Evolutionary conservation across 2,797 vertebrate species (phyloP), one percentile per base, ranked within the genome.

Genomic region (Myotis findleyi): DNA sequence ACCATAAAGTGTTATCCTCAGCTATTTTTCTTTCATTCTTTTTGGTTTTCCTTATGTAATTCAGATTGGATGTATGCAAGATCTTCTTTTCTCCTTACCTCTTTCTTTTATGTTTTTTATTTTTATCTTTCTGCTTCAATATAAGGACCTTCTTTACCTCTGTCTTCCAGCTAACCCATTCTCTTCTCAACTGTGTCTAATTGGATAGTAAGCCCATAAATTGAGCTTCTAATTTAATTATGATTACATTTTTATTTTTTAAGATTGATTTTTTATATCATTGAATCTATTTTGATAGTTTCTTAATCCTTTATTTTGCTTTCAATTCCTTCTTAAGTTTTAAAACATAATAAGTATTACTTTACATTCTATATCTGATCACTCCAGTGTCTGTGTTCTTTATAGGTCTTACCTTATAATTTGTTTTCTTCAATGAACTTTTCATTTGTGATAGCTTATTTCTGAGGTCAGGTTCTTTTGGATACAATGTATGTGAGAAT

Each of bases 181-280:
- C 77, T 96, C 76, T 94, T 95, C 90, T 90, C 51, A 71, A 9
- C 47, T 91, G 2, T 83, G 44, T 75, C 77, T 85, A 93, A 90
- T 79, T 59, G 7, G 5, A 33, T 73, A 6, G 49, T 72, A 91
- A 92, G 53, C 6, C 4, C 17, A 38, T 53, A 82, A 57, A 79
- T 47, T 11, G 71, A 84, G 16, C 76, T 69, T 89, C 53, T 81
- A 64, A 80, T 82, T 83, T 89, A 77, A 64, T 91, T 79, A 25
- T 91, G 38, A 36, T n/a, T 87, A 25, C 33, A 81, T 84, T 94
- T 85, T 83, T 92, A 80, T 75, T 93, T 93, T 76, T 92, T 73
- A 30, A 81, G 33, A 20, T 33, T 75, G 0, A 36, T 80, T 72
- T 88, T 79, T 95, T 44, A 30, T 92, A 11, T 47, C 21, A 59